Conservation (phyloP, 2,797 vertebrate genomes). For the Clamator glandarius region DNA sequence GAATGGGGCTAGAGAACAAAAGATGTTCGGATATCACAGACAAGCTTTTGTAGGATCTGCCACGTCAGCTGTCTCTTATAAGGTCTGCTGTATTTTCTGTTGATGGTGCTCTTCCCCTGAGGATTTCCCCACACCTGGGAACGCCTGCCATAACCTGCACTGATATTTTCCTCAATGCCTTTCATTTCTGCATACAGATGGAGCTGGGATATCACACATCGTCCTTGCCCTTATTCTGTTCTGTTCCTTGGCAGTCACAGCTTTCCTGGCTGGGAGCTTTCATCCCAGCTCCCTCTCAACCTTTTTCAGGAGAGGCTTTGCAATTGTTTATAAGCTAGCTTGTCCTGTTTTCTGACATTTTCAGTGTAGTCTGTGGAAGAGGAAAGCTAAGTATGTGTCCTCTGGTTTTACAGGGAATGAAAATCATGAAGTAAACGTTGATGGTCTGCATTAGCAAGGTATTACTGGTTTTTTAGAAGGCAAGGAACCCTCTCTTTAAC, state of each 20-base stretch:
- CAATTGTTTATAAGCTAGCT: conserved; percentile 59
- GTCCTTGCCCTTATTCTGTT: conserved; percentile 55
- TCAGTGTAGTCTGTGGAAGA: background rate
- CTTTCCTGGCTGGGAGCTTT: conserved; percentile 53
- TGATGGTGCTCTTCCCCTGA: conserved; percentile 47
- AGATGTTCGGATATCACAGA: conserved; percentile 51
- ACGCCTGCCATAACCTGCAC: conserved; percentile 36
- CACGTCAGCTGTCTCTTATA: conserved; percentile 65
- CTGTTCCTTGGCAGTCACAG: conserved; percentile 46
- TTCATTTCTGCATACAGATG: conserved; percentile 61
- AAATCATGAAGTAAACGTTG: conserved; percentile 2
- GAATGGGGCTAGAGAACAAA: conserved; percentile 68
- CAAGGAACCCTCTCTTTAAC: background rate
- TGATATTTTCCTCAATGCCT: conserved; percentile 57
- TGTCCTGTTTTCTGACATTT: conserved; percentile 48
- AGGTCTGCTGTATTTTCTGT: conserved; percentile 60
- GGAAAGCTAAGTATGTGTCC: background rate
- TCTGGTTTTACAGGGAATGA: background rate
- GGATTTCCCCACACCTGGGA: conserved; percentile 67
- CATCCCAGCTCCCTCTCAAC: conserved; percentile 35
- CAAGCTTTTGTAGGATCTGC: conserved; percentile 65
- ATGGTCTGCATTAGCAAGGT: background rate
- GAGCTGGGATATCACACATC: conserved; percentile 46
- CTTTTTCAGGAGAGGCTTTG: conserved; percentile 48
- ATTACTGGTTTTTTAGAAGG: background rate